phyloP scores from a whole-genome alignment of 2,797 vertebrate species.

The Smutsia gigantea region DNA sequence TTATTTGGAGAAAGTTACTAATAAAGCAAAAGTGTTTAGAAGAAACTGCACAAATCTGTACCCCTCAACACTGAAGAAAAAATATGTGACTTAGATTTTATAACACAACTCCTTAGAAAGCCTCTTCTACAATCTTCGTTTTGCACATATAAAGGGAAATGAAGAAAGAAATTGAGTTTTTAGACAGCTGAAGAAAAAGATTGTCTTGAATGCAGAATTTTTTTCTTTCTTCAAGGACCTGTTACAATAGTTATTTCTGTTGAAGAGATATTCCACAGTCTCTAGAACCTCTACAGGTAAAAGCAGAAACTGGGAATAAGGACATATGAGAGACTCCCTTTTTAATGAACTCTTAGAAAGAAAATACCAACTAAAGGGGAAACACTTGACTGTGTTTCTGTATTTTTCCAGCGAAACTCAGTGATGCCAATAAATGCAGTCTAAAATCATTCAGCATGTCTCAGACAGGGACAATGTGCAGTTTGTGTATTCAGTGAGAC shows the following conservation, averaged over 20 bases:
- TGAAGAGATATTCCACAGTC: background rate
- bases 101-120: background rate
- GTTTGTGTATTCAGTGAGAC: background rate
- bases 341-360: background rate
- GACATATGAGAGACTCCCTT: background rate
- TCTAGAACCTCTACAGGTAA: background rate
- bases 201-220: background rate
- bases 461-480: background rate
- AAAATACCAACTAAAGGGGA: background rate
- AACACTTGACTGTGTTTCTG: background rate
- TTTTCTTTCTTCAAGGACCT: background rate
- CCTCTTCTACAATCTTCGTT: background rate
- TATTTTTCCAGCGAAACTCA: conserved; percentile 1
- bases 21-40: background rate
- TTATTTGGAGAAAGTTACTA: conserved; percentile 48
- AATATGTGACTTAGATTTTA: conserved; percentile 1
- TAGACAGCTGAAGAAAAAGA: conserved; percentile 45
- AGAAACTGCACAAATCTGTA: background rate
- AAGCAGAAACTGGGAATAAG: conserved; percentile 21
- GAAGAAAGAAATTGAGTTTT: background rate
- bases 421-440: background rate
- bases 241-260: conserved; percentile 32
- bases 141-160: background rate
- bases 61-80: background rate
- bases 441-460: background rate